phyloP scores from a whole-genome alignment of 2,888 invertebrate species.

The Allygus modestus region DNA sequence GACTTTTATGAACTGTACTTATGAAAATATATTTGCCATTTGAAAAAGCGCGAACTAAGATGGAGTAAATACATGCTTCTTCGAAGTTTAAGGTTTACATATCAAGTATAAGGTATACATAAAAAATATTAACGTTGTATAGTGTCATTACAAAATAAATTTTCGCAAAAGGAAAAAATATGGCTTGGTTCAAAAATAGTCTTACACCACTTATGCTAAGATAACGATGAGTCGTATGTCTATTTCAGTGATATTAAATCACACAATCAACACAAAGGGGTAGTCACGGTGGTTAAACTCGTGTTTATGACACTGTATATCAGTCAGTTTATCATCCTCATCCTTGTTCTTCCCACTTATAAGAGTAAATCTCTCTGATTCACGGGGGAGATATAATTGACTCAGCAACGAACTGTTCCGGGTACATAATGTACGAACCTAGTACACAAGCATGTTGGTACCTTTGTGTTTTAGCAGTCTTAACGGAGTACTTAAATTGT shows the following conservation, averaged over 20 bases:
- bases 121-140: background rate
- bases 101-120: no score
- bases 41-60: no score
- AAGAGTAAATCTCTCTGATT: no score
- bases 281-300: background rate
- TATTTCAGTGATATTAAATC: background rate
- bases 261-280: background rate
- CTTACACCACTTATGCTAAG: background rate
- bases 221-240: background rate
- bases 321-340: background rate
- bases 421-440: background rate
- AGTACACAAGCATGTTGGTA: background rate
- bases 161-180: no score
- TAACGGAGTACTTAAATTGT: no score
- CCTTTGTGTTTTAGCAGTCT: no score
- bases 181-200: background rate
- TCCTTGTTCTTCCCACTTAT: background rate
- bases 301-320: background rate
- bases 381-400: background rate
- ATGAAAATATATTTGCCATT: no score
- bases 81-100: no score
- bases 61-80: no score
- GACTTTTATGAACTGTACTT: no score
- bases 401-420: background rate
- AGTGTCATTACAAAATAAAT: background rate